Evolutionary conservation across 2,797 vertebrate species (phyloP).

Genomic region (Siniperca scherzeri): DNA sequence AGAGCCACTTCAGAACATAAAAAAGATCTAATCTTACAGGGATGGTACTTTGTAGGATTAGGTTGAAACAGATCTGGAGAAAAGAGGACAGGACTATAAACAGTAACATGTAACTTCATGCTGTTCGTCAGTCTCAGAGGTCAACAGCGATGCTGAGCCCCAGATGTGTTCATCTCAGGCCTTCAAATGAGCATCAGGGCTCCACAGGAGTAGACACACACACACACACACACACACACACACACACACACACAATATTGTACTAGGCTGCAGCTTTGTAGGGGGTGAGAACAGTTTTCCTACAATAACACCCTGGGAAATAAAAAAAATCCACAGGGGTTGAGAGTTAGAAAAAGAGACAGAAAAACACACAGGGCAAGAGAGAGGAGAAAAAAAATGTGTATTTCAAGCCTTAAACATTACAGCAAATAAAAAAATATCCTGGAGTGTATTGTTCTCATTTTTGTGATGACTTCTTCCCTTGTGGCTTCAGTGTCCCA

Average conservation of each 20-base stretch:
- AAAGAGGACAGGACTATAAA: slow-evolving; percentile 19
- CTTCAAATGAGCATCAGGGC: slow-evolving; percentile 25
- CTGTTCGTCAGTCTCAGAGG: slow-evolving; percentile 23
- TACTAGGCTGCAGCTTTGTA: slow-evolving; percentile 29
- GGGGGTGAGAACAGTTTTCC: slow-evolving; percentile 27
- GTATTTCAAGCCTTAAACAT: slow-evolving; percentile 32
- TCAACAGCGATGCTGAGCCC: slow-evolving; percentile 17
- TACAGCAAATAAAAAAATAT: slow-evolving; percentile 25
- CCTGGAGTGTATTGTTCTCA: slow-evolving; percentile 33
- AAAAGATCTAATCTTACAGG: slow-evolving; percentile 25
- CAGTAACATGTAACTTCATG: not conserved
- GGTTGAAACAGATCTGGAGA: not conserved
- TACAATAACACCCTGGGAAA: slow-evolving; percentile 28
- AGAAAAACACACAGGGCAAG: slow-evolving; percentile 5
- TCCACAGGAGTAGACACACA: slow-evolving; percentile 21
- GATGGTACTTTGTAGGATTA: not conserved
- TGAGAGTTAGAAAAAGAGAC: slow-evolving; percentile 20
- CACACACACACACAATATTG: too few relatives aligned
- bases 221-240: not conserved
- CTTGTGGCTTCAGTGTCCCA: slow-evolving; percentile 42
- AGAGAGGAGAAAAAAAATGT: not conserved
- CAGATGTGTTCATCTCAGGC: slow-evolving; percentile 36
- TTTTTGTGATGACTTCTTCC: slow-evolving; percentile 43
- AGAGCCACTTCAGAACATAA: slow-evolving; percentile 40
- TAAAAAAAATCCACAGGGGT: slow-evolving; percentile 5